phyloP scores from a whole-genome alignment of 2,113 vertebrate genomes.

The Pachyramphus minor region DNA sequence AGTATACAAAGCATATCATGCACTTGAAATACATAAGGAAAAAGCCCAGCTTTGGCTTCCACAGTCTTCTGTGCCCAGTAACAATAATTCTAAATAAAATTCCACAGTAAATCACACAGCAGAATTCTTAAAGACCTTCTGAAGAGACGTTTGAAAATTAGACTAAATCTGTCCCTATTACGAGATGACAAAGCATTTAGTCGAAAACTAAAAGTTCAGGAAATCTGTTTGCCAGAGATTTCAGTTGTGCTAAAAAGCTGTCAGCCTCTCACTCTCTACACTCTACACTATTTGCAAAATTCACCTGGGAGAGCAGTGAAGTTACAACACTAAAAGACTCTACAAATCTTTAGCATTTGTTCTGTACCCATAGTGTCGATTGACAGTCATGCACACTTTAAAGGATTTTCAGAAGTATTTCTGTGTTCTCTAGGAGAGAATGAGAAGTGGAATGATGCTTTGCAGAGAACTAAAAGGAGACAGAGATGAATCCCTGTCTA shows the following conservation, averaged over 20 bases:
- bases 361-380: neutral
- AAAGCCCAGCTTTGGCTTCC: neutral
- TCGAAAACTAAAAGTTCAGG: constrained; percentile 27
- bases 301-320: constrained; percentile 9
- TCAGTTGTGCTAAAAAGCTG: neutral
- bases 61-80: neutral
- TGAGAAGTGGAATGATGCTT: neutral
- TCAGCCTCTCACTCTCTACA: neutral
- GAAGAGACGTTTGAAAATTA: constrained; percentile 12
- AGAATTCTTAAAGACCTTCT: neutral
- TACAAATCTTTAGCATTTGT: neutral
- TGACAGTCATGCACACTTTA: neutral
- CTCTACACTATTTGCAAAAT: neutral
- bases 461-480: neutral
- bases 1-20: neutral
- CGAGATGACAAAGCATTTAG: constrained; percentile 41
- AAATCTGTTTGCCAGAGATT: constrained; percentile 2
- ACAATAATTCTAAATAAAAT: neutral
- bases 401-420: neutral
- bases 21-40: neutral
- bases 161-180: constrained; percentile 13
- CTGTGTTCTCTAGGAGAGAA: neutral
- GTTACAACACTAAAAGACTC: neutral
- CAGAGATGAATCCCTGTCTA: neutral
- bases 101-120: neutral